Conservation (phyloP, 2,888 invertebrate genomes). For the Clivina fossor region DNA sequence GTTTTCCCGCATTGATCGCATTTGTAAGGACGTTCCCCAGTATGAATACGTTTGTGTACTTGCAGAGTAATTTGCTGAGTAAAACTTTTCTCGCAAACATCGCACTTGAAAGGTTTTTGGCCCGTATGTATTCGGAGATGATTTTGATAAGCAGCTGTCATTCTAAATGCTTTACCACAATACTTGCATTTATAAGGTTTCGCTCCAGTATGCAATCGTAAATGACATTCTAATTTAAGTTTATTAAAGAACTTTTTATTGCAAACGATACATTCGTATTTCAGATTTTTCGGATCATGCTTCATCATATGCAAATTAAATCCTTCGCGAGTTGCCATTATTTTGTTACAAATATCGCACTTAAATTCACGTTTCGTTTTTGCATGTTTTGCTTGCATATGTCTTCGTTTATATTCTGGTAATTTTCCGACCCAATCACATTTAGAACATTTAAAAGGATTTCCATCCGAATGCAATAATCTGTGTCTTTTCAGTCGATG, state of each 20-base stretch:
- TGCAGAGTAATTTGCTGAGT: background rate
- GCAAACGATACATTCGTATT: background rate
- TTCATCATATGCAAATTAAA: background rate
- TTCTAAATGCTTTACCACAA: too few relatives aligned
- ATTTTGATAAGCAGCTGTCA: background rate
- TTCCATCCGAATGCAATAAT: background rate
- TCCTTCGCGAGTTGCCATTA: too few relatives aligned
- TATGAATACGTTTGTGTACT: too few relatives aligned
- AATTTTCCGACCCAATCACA: background rate
- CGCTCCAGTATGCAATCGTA: background rate
- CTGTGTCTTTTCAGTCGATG: background rate
- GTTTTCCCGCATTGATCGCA: too few relatives aligned
- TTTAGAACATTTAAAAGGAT: background rate
- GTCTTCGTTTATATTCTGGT: background rate
- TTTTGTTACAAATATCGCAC: too few relatives aligned
- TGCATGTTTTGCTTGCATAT: background rate
- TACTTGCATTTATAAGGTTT: background rate
- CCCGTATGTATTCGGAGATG: background rate
- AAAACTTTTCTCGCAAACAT: background rate
- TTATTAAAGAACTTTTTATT: background rate
- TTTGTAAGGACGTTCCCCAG: too few relatives aligned
- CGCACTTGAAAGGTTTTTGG: background rate
- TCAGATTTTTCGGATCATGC: background rate
- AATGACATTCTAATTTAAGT: background rate
- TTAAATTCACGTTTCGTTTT: too few relatives aligned